A percentile compares a stretch with the other conserved stretches of the same genome.
These are phyloP conservation scores for Aplysia californica DNA, from an alignment of 1,140 invertebrate species.

Conservation along the genomic window DNA sequence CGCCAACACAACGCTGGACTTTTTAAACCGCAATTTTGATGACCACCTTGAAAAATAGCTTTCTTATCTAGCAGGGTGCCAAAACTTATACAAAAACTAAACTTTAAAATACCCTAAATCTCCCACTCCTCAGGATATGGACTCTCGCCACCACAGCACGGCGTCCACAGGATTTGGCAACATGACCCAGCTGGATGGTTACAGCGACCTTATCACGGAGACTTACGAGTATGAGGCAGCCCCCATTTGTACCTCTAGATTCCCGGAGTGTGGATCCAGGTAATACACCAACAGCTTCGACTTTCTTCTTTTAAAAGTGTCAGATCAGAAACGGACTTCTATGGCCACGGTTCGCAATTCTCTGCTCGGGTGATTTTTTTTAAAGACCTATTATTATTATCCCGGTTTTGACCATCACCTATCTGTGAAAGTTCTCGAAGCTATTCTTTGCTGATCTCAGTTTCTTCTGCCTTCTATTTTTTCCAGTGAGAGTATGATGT, in stretches of 20 bases:
- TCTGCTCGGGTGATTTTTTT: neutral
- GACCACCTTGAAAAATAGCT: no score
- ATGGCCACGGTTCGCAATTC: neutral
- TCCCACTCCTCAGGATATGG: neutral
- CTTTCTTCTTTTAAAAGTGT: neutral
- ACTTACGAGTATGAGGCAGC: conserved; percentile 51
- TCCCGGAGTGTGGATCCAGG: conserved; percentile 49
- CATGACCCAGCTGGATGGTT: conserved; percentile 45
- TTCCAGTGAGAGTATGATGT: no score
- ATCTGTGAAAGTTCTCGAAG: no score
- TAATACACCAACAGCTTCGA: neutral
- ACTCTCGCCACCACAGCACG: neutral
- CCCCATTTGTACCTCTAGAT: conserved; percentile 41
- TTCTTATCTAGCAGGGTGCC: no score
- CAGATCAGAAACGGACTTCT: neutral
- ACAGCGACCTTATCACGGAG: conserved; percentile 44
- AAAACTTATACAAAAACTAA: no score
- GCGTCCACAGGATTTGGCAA: conserved; percentile 47
- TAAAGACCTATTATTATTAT: no score
- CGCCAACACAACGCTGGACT: no score
- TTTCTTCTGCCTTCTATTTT: no score
- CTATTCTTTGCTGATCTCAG: no score
- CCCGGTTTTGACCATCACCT: no score
- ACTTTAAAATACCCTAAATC: no score
- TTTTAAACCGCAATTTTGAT: no score